A percentile compares a stretch with the other conserved stretches of the same genome.
phyloP scores from a whole-genome alignment of 2,888 invertebrate genomes.

The Saturnia pavonia region DNA sequence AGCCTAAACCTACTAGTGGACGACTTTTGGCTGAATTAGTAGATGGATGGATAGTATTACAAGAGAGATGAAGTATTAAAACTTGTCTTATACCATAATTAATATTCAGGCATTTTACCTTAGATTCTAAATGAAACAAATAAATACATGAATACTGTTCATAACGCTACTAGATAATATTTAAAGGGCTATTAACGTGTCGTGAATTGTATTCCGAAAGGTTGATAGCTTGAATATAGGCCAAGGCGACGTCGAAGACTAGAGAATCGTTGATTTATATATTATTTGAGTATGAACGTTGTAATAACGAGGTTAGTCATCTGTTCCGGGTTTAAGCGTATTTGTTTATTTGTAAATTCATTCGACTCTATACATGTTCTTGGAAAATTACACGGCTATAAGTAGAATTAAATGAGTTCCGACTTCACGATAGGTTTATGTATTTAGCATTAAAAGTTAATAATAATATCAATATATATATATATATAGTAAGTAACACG shows the following conservation, averaged over 20 bases:
- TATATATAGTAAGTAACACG: too few species aligned
- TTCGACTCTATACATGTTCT: constrained; percentile 12
- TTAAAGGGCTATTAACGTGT: constrained; percentile 7
- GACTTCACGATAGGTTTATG: neutral
- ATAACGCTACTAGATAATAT: neutral
- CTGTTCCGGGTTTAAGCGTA: constrained; percentile 4
- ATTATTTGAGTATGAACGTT: constrained; percentile 16
- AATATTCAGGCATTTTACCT: neutral
- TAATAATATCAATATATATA: too few species aligned
- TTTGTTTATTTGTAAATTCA: constrained; percentile 8
- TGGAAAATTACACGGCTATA: constrained; percentile 4
- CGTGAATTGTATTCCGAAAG: constrained; percentile 12
- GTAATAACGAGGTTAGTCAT: constrained; percentile 3
- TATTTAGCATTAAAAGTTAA: neutral
- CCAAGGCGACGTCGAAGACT: constrained; percentile 11
- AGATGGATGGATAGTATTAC: too few species aligned
- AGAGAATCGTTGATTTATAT: constrained; percentile 13
- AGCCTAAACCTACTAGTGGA: too few species aligned
- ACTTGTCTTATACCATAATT: too few species aligned
- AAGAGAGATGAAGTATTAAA: too few species aligned
- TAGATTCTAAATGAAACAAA: neutral
- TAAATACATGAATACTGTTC: neutral
- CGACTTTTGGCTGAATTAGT: too few species aligned
- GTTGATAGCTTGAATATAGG: constrained; percentile 8
- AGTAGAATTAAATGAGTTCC: neutral